Base-by-base conservation (phyloP, 2,888 invertebrate genomes). In the Apamea anceps region DNA sequence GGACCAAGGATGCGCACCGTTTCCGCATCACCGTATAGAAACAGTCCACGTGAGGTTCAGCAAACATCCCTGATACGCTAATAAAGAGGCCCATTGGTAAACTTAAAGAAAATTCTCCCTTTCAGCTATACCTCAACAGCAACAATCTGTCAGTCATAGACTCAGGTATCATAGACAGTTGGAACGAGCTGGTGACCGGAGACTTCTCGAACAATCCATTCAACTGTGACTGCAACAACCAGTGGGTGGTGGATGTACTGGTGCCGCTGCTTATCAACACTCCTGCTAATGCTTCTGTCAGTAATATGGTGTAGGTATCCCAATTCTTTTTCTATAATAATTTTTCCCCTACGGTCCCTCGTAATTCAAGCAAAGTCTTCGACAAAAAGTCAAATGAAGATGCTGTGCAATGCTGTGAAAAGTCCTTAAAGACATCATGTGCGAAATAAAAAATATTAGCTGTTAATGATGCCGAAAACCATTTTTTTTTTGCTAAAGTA, bases 201-300 rank as follows among this genome's bases (percentile, higher is more conserved):
- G 98, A 98, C 91, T 96, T 99, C 81, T 97, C 97, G 71, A 97
- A 97, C 85, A 98, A 98, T 93, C 97, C 98, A 0, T 98, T 98
- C 97, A 95, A 95, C n/a, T 99, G 99, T 91, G 98, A 98, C 92
- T 98, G 98, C 90, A 96, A 97, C 76, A 98, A 98, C 91, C 98
- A 98, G 91, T 98, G 98, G 97, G 95, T 98, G 92, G 97, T 98
- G 15, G 96, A 97, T 37, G 97, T 97, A 3, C 93, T 98, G 66
- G 97, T 97, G 18, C 97, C 97, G 0, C 92, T 97, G 78, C 94
- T 98, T 37, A 89, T 90, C 2, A 91, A 89, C 28, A 93, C 94
- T 1, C 91, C 93, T 1, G 93, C 95, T 63, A 92, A 92, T 0
- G 88, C 87, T 1, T 94, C 95, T 0, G 87, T 95, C 0, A 89